Evolutionary conservation across 2,113 vertebrate genomes (phyloP).

Genomic region (Rutilus rutilus): DNA sequence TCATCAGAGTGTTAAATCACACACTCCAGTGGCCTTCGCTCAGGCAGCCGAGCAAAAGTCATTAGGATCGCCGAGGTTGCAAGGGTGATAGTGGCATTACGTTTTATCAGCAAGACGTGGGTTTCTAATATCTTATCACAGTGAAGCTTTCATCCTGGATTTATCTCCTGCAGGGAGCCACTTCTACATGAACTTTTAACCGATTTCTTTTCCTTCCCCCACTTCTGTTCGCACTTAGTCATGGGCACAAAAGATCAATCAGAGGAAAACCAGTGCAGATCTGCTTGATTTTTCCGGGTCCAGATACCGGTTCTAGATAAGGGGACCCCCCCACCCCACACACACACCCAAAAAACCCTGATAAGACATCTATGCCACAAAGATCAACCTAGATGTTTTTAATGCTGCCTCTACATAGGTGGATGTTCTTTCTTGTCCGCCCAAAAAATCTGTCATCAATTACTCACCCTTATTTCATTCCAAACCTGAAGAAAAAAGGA

Average conservation of each 20-base stretch:
- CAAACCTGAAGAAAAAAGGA: neutral
- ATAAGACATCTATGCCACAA: conserved; percentile 15
- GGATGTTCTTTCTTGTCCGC: too few relatives aligned
- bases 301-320: conserved; percentile 23
- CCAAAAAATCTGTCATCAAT: neutral
- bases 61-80: conserved; percentile 35
- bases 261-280: conserved; percentile 16
- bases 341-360: neutral
- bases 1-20: conserved; percentile 35
- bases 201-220: conserved; percentile 31
- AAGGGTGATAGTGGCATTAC: conserved; percentile 43
- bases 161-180: conserved; percentile 45
- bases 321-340: neutral
- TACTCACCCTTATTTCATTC: neutral
- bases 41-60: conserved; percentile 42
- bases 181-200: conserved; percentile 45
- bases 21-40: conserved; percentile 17
- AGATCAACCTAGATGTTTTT: conserved; percentile 4
- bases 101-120: conserved; percentile 36
- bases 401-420: conserved; percentile 1
- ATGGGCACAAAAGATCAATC: conserved; percentile 24
- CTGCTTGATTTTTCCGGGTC: conserved; percentile 36
- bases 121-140: conserved; percentile 50
- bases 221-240: conserved; percentile 39
- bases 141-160: conserved; percentile 38